Evolutionary conservation across 2,888 invertebrate species (phyloP), one percentile per base, ranked within the genome.

Genomic region (Corbicula japonica): DNA sequence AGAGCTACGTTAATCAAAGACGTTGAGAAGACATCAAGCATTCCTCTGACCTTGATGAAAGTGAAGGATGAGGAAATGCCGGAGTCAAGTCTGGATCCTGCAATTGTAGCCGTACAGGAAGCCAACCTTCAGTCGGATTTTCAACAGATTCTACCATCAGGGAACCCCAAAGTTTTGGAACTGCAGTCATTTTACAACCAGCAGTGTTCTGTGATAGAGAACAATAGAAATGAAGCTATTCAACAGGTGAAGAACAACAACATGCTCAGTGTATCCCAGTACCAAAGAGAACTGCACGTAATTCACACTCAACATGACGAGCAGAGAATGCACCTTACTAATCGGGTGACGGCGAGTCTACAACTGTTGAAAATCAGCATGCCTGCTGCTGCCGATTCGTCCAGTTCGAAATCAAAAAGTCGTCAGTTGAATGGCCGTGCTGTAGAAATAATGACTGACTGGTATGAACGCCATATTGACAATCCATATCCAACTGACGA

Each of bases 401-500:
- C 76, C 2, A 83, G 72, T 23, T 65, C 76, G 1, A 88, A 86
- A 74, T 76, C 82, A 12, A 88, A 83, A 70, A 84, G 87, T 8
- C 76, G 91, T 15, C 86, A 88, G 56, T 73, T 92, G 30, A 89
- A 87, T 62, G 35, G 83, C 2, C 78, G 83, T 21, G 91, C 91
- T 28, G 84, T 90, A 0, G 77, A 81, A 21, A 79, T 91, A 12
- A 90, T 92, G 89, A 85, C 77, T 0, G 79, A 88, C 34, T 92
- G 92, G 92, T 91, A 85, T 69, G 85, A 86, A 18, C 75, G 70
- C n/a, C 88, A 92, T 73, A 80, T 89, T 6, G 85, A 89, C 38
- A 85, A 88, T 52, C 92, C 92, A 0, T 92, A 92, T 68, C 92
- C 92, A 6, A 86, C 87, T 0, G 91, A 90, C 50, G 89, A 87